These are phyloP conservation scores for Drosophila leontia DNA, from an alignment of 1,140 invertebrate genomes.

Conservation along the genomic window DNA sequence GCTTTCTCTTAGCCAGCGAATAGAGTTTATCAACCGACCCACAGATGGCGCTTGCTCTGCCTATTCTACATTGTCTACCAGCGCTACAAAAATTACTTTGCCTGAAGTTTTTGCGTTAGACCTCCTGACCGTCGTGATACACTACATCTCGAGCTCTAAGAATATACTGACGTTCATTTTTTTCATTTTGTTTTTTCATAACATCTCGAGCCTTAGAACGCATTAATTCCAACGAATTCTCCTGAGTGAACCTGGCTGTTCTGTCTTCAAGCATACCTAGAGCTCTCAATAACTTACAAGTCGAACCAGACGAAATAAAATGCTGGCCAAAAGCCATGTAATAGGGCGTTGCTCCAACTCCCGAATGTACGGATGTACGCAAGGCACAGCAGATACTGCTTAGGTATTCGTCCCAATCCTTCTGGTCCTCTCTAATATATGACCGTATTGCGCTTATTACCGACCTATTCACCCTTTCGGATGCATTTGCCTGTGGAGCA, in stretches of 20 bases:
- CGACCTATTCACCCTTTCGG: no score
- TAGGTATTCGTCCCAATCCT: background rate
- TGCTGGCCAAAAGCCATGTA: background rate
- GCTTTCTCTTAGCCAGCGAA: no score
- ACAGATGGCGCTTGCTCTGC: no score
- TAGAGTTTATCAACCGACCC: no score
- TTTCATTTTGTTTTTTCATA: background rate
- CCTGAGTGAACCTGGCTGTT: background rate
- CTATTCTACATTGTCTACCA: no score
- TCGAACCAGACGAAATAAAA: background rate
- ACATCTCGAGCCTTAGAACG: background rate
- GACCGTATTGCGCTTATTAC: no score
- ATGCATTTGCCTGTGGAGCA: no score
- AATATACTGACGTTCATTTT: background rate
- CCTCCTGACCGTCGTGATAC: no score
- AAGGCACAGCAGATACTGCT: background rate
- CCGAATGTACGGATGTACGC: background rate
- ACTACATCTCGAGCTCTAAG: no score
- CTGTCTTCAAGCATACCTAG: background rate
- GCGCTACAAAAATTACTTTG: background rate
- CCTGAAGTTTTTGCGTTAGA: background rate
- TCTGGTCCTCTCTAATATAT: no score
- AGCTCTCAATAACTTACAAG: no score
- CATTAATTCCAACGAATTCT: conserved; percentile 5
- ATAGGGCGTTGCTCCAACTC: background rate